Evolutionary conservation across 2,113 vertebrate genomes (phyloP).

Genomic region (Chamaea fasciata): DNA sequence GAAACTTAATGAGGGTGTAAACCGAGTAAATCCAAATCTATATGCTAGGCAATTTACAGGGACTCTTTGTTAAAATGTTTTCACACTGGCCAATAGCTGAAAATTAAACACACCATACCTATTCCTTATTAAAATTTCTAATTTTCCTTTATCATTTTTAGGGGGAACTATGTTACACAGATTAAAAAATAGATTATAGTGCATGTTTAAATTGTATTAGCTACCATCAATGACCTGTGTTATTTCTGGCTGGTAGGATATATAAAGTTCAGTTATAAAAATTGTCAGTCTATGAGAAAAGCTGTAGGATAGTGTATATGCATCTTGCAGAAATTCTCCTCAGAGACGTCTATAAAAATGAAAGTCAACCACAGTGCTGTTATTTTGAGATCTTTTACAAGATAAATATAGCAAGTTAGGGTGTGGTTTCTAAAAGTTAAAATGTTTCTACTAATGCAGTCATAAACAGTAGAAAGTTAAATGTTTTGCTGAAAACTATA

Average conservation of each 20-base stretch:
- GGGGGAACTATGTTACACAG: background rate
- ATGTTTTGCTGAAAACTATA: slow-evolving; percentile 42
- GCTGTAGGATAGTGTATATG: background rate
- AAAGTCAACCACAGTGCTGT: slow-evolving; percentile 67
- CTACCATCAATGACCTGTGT: background rate
- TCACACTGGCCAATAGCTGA: background rate
- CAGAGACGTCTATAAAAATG: slow-evolving; percentile 47
- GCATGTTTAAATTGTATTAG: background rate
- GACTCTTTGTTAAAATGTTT: background rate
- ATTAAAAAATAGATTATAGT: background rate
- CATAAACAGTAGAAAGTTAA: slow-evolving; percentile 58
- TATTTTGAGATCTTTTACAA: slow-evolving; percentile 70
- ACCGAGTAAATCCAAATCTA: background rate
- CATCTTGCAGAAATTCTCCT: slow-evolving; percentile 29
- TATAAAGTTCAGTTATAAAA: background rate
- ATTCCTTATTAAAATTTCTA: background rate
- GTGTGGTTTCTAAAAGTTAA: slow-evolving; percentile 71
- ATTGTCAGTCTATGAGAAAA: background rate
- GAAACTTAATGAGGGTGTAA: background rate
- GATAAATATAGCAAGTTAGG: slow-evolving; percentile 70
- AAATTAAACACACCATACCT: background rate
- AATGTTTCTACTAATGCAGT: slow-evolving; percentile 42
- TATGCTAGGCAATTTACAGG: background rate
- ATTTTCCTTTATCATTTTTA: background rate
- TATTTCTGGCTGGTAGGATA: background rate